Evolutionary conservation across 2,888 invertebrate genomes (phyloP), one percentile per base, ranked within the genome.

Genomic region (Cataglyphis rosenhaueri): DNA sequence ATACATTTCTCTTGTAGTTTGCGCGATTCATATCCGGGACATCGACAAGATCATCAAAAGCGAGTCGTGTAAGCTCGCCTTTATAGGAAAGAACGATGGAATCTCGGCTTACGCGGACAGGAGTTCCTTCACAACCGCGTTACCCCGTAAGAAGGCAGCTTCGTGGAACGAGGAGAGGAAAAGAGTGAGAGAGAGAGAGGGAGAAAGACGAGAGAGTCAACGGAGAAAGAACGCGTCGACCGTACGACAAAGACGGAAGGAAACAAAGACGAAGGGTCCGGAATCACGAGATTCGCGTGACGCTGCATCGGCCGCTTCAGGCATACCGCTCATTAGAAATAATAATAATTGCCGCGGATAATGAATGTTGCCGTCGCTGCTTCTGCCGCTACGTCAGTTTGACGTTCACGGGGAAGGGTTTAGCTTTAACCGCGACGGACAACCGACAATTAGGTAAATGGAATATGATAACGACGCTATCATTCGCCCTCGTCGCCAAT

Each of bases 281-380:
- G 29, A 29, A 75, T 18, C n/a, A n/a, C n/a, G 76, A 66, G 78
- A 55, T 57, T 41, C n/a, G 41, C 41, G 73, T 61, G 32, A 32
- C 6, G 44, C 32, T 32, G 32, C 38, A 64, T 61, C 66, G 66
- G 84, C 88, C 88, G 83, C 70, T 32, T 32, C 38, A 81, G 88
- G 87, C 85, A 88, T 83, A 86, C 75, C 48, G 81, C 86, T 89
- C 86, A 89, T 89, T 89, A 88, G 86, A 89, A 89, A 89, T 87
- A 88, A 88, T 89, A 89, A 87, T 89, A 89, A 89, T 88, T 88
- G 85, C 84, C n/a, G 57, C 82, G 68, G 73, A 62, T 88, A 88
- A 89, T 85, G 82, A 89, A 89, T 86, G 84, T 85, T 84, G 76
- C 84, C 55, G 79, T 64, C 81, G 66, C 57, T 57, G 48, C n/a